Conservation (phyloP, 2,113 vertebrate species). For the Rhadina sibilatrix region DNA sequence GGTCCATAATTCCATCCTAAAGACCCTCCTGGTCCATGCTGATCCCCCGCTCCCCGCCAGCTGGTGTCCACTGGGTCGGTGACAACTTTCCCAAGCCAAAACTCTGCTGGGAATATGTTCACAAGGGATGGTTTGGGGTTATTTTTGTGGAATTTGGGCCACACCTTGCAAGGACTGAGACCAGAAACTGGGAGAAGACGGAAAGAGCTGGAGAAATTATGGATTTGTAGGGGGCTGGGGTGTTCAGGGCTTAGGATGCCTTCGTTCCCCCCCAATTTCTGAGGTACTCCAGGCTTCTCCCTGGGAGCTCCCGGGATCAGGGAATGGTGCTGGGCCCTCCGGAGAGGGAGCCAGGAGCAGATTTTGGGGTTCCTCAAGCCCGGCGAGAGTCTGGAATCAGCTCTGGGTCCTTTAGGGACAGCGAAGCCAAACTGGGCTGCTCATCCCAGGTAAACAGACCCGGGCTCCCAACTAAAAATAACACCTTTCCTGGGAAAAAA, state of each 20-base stretch:
- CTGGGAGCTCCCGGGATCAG: not conserved
- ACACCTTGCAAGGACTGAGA: not conserved
- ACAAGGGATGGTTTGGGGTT: not conserved
- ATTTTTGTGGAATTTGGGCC: not conserved
- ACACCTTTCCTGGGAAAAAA: not conserved
- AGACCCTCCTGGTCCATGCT: not conserved
- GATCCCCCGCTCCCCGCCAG: not conserved
- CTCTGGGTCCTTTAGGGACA: constrained; percentile 39
- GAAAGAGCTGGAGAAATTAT: not conserved
- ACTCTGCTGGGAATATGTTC: fast-evolving
- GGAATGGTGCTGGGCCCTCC: not conserved
- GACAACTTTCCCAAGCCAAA: not conserved
- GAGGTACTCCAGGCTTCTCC: not conserved
- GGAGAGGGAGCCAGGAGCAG: not conserved
- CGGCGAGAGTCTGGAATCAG: not conserved
- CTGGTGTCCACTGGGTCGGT: not conserved
- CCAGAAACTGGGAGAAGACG: not conserved
- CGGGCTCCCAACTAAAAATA: constrained; percentile 15
- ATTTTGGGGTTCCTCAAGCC: not conserved
- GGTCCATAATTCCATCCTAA: not conserved
- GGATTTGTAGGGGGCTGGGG: not conserved
- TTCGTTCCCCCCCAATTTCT: not conserved
- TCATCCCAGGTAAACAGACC: not conserved
- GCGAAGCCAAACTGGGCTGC: not conserved
- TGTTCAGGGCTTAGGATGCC: too few species aligned